A percentile compares a stretch with the other conserved stretches of the same genome.
Evolutionary conservation across 92 coral and sea anemone genomes (phyloP).

Genomic region (Phenganax subtilis): DNA sequence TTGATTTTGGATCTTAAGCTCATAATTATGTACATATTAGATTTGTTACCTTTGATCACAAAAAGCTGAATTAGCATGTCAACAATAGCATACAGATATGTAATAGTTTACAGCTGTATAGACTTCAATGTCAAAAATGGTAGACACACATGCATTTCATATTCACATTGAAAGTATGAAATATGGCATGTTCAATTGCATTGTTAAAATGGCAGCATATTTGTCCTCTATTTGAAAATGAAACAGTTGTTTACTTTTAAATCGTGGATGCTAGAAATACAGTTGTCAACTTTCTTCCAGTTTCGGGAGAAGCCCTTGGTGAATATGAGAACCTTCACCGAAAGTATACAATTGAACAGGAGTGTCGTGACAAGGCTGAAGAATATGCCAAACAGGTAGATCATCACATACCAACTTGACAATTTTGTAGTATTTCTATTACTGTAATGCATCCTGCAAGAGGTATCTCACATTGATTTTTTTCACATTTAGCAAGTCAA

Average conservation of each 20-base stretch:
- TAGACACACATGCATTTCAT: no score
- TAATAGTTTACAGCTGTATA: no score
- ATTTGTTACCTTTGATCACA: no score
- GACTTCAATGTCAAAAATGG: no score
- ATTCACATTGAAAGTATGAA: no score
- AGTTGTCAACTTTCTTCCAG: conserved; percentile 34
- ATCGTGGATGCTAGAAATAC: background rate
- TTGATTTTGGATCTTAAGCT: no score
- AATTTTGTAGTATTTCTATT: background rate
- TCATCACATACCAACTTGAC: background rate
- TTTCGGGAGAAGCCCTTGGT: conserved; percentile 77
- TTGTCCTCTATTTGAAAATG: no score
- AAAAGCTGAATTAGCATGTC: no score
- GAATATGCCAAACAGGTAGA: conserved; percentile 85
- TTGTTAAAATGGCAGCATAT: no score
- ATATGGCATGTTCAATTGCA: no score
- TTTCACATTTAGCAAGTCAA: conserved; percentile 59
- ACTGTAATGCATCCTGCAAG: background rate
- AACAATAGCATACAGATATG: no score
- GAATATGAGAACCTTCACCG: conserved; percentile 92
- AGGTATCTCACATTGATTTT: background rate
- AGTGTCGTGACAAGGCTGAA: conserved; percentile 88
- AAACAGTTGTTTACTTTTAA: background rate
- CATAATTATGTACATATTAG: no score
- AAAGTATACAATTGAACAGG: conserved; percentile 79